Evolutionary conservation across 2,797 vertebrate species (phyloP).

Genomic region (Tragelaphus oryx): DNA sequence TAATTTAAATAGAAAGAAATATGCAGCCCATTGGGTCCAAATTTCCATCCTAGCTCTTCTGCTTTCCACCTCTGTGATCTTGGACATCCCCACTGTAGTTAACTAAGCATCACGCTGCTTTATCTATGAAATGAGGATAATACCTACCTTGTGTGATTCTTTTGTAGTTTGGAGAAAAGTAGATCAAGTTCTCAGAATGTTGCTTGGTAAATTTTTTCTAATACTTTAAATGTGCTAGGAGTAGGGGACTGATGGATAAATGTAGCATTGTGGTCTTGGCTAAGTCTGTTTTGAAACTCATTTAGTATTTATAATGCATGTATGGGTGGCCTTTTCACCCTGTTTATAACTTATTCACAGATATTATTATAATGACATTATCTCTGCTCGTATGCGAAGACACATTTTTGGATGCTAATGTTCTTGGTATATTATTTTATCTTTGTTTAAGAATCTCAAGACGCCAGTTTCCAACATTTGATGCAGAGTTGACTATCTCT

Average conservation of each 20-base stretch:
- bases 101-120: not conserved
- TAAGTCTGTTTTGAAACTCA: not conserved
- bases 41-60: not conserved
- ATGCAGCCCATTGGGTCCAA: not conserved
- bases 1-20: not conserved
- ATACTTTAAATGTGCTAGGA: not conserved
- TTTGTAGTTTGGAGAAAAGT: not conserved
- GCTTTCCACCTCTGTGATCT: not conserved
- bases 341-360: not conserved
- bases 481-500: slow-evolving; percentile 78
- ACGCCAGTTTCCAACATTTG: slow-evolving; percentile 80
- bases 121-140: not conserved
- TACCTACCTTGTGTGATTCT: not conserved
- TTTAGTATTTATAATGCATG: not conserved
- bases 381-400: not conserved
- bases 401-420: slow-evolving; percentile 18
- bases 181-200: not conserved
- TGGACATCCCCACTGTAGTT: not conserved
- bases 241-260: not conserved
- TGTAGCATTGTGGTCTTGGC: not conserved
- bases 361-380: not conserved
- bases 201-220: not conserved
- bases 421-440: slow-evolving; percentile 18
- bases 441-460: slow-evolving; percentile 78
- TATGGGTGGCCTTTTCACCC: not conserved